Base-by-base conservation (phyloP, 2,113 vertebrate species). In the Ariopsis seemanni region DNA sequence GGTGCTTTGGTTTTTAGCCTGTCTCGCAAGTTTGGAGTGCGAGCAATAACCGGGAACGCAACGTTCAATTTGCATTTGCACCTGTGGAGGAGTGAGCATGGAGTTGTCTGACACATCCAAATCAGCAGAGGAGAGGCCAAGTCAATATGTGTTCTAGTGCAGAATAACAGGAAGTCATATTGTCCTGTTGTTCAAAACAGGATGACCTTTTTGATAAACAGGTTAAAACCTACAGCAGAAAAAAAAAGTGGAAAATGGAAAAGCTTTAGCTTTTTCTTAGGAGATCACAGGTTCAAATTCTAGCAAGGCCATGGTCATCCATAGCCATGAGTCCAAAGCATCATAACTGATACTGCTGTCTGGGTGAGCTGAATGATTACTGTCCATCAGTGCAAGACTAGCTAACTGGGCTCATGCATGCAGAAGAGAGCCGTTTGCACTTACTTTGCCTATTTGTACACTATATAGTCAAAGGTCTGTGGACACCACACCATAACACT, bases 121-220 rank as follows among this genome's bases (percentile, higher is more conserved):
- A 91, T 89, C 82, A 89, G 83, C 85, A 85, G 84, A 82, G 78
- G 71, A 83, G 86, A 85, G 87, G 75, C 67, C 53, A 57, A 87
- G 90, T 92, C 92, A 89, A 91, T 90, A 88, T 84, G 87, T 84
- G 91, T 91, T 84, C 89, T 74, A 91, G 85, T 86, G 80, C 9
- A 69, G 82, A 72, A 90, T 74, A 91, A 58, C 89, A 91, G 89
- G 80, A 89, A 92, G 92, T 80, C 74, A 84, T 57, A 62, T 87
- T 74, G 18, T 82, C 42, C 8, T 30, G 69, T 27, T 67, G 63
- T 86, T 86, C 86, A 18, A 74, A 65, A 53, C 42, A 42, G 58
- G 60, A 50, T 15, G 18, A 52, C 14, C 0, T 77, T 72, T 53
- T 53, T 27, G 75, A n/a, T 12, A 2, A 80, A 80, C n/a, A 18